phyloP scores from a whole-genome alignment of 2,888 invertebrate species.

The Carpatolechia fugitivella region DNA sequence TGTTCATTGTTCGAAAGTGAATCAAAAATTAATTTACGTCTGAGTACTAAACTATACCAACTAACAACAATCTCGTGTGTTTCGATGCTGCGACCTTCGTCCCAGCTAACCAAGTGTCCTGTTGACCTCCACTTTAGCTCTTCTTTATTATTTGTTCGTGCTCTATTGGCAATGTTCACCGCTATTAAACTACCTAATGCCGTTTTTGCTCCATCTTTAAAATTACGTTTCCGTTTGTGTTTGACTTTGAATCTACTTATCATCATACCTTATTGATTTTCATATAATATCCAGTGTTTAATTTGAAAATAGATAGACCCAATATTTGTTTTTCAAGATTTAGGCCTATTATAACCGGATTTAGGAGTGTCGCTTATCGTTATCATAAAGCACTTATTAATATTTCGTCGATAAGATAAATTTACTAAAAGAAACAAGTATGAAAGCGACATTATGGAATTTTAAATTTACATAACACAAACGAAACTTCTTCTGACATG shows the following conservation, averaged over 20 bases:
- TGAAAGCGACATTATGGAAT: background rate
- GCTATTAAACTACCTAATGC: background rate
- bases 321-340: background rate
- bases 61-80: background rate
- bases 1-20: background rate
- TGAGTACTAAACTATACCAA: too few species aligned
- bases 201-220: too few species aligned
- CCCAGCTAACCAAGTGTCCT: constrained; percentile 1
- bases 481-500: background rate
- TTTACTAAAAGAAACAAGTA: background rate
- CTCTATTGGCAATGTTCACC: background rate
- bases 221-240: too few species aligned
- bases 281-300: too few species aligned
- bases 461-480: constrained; percentile 2
- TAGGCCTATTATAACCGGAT: constrained; percentile 12
- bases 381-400: constrained; percentile 3
- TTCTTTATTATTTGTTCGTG: background rate
- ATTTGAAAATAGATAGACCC: too few species aligned
- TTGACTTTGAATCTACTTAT: too few species aligned
- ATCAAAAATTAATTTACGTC: background rate
- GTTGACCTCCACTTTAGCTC: constrained; percentile 5
- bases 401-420: constrained; percentile 10
- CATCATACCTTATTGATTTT: too few species aligned
- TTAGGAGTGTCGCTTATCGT: constrained; percentile 11
- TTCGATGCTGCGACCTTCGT: background rate